Conservation (phyloP, 2,888 invertebrate species). For the Noctua pronuba region DNA sequence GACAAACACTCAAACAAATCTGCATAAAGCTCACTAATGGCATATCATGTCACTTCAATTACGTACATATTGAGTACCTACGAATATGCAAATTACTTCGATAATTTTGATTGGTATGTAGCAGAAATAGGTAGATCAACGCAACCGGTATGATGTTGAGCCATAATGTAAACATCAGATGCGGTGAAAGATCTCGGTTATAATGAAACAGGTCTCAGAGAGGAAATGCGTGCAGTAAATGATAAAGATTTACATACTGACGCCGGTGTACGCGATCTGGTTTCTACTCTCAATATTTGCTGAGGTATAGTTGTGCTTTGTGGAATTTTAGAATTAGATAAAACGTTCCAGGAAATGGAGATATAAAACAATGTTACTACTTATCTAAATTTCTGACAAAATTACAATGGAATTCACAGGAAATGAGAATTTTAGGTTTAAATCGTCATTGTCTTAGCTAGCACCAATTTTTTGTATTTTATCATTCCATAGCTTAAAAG, state of each 20-base stretch:
- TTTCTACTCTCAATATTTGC: slow-evolving; percentile 65
- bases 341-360: not conserved
- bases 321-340: slow-evolving; percentile 24
- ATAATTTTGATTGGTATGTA: slow-evolving; percentile 59
- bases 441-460: not conserved
- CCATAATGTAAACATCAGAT: slow-evolving; percentile 71
- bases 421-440: not conserved
- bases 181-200: slow-evolving; percentile 66
- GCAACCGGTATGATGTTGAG: slow-evolving; percentile 59
- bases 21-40: slow-evolving; percentile 64
- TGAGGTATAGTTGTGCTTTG: slow-evolving; percentile 28
- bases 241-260: slow-evolving; percentile 83
- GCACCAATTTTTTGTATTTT: no score
- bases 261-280: slow-evolving; percentile 71
- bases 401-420: not conserved
- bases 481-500: no score
- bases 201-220: slow-evolving; percentile 72
- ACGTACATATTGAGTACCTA: slow-evolving; percentile 57
- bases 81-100: slow-evolving; percentile 57
- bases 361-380: not conserved
- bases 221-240: slow-evolving; percentile 86
- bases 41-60: slow-evolving; percentile 60
- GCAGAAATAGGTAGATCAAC: slow-evolving; percentile 61
- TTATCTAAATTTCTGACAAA: not conserved
- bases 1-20: slow-evolving; percentile 56